Evolutionary conservation across 2,888 invertebrate genomes (phyloP).

Genomic region (Catotricha subobsoleta): DNA sequence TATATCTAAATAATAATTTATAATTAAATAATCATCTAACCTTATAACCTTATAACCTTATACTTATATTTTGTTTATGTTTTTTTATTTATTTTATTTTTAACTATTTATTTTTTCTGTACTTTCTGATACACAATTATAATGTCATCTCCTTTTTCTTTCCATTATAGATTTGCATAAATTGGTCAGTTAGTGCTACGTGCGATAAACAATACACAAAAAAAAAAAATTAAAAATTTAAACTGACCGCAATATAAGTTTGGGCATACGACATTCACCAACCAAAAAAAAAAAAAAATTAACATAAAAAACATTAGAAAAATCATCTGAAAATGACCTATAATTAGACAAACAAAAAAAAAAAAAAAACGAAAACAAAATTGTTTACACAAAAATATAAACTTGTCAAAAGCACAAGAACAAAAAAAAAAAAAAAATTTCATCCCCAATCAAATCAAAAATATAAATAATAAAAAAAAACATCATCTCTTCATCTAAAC

Average conservation of each 20-base stretch:
- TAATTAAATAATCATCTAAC: no score
- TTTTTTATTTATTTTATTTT: background rate
- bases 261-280: slow-evolving; percentile 31
- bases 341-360: slow-evolving; percentile 6
- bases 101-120: background rate
- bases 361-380: slow-evolving; percentile 3
- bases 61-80: background rate
- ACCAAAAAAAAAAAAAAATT: slow-evolving; percentile 14
- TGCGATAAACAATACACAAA: slow-evolving; percentile 7
- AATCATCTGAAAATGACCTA: slow-evolving; percentile 5
- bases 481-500: slow-evolving; percentile 11
- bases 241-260: slow-evolving; percentile 12
- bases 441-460: slow-evolving; percentile 6
- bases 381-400: no score
- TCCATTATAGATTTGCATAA: slow-evolving; percentile 20
- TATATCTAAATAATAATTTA: no score
- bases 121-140: background rate
- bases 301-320: slow-evolving; percentile 11
- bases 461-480: slow-evolving; percentile 7
- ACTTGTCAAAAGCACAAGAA: background rate
- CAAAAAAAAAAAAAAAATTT: slow-evolving; percentile 6
- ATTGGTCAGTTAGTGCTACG: slow-evolving; percentile 16
- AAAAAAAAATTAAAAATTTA: background rate
- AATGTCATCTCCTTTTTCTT: slow-evolving; percentile 10
- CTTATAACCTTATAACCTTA: background rate